Conservation (phyloP, 2,113 vertebrate species). For the Bubo scandiacus region DNA sequence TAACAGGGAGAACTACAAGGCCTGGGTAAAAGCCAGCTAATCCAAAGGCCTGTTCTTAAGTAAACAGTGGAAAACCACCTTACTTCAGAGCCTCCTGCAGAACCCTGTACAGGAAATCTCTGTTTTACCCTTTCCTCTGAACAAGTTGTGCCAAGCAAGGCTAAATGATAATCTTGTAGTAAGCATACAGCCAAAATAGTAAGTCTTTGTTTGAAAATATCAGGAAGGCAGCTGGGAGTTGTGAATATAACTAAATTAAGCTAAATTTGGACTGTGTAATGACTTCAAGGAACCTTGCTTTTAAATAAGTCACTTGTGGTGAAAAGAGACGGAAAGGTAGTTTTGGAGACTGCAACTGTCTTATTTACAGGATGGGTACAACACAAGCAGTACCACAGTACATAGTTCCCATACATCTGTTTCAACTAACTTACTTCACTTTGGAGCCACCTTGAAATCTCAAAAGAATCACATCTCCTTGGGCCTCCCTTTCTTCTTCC, state of each 20-base stretch:
- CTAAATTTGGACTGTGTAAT: neutral
- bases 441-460: neutral
- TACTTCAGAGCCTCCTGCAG: neutral
- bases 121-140: neutral
- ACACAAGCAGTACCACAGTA: neutral
- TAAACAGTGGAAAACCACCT: conserved; percentile 39
- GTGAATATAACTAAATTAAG: conserved; percentile 1
- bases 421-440: neutral
- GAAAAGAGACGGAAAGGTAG: neutral
- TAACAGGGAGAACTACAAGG: neutral
- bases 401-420: neutral
- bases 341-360: neutral
- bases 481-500: neutral
- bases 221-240: neutral
- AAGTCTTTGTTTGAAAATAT: conserved; percentile 12
- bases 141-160: neutral
- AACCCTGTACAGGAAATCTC: neutral
- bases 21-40: conserved; percentile 44
- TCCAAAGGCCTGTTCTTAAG: conserved; percentile 30
- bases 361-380: neutral
- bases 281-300: neutral
- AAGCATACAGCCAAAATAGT: neutral
- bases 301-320: neutral
- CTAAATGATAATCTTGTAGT: neutral
- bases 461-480: neutral